Evolutionary conservation across 2,113 vertebrate genomes (phyloP), one percentile per base, ranked within the genome.

Genomic region (Strix aluco): DNA sequence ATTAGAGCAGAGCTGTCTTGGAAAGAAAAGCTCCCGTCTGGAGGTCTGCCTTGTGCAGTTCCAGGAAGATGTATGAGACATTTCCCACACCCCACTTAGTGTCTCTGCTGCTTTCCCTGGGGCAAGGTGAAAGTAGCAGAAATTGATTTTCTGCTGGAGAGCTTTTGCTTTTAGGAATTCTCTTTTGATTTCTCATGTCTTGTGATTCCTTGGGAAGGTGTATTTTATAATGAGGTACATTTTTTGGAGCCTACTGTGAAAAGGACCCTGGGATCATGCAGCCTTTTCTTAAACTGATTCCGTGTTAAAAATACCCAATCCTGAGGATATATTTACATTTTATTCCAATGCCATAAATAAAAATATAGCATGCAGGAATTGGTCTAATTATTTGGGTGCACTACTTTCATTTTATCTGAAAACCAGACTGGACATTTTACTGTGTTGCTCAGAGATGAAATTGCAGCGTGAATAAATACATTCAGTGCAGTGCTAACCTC

Each of bases 111-210:
- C 93, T 95, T 91, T 97, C 96, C 96, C 96, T 94, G 92, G 95
- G 95, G 95, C 95, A 88, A 96, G 89, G 93, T 90, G 93, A 96
- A 92, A 96, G 94, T 40, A 96, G 93, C 91, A 97, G 96, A 96
- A 97, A 96, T 97, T 97, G 97, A 97, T 97, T 97, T 97, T 95
- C 94, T 97, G 87, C 87, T 97, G 94, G 84, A 95, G 58, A 97
- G 92, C 86, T 93, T 88, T 85, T 80, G 92, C 92, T 97, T 95
- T 90, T 63, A 96, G 95, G 84, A 95, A 97, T 97, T 92, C 94
- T 96, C 96, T 77, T 94, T 92, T 95, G 90, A 96, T 95, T 96
- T 91, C 81, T 94, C 59, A 19, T 57, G 71, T 77, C 95, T 95
- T 47, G 32, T 73, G 92, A 91, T 91, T 96, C 81, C 91, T 90